These are phyloP conservation scores for Falco punctatus DNA, from an alignment of 2,113 vertebrate genomes.

Conservation along the genomic window DNA sequence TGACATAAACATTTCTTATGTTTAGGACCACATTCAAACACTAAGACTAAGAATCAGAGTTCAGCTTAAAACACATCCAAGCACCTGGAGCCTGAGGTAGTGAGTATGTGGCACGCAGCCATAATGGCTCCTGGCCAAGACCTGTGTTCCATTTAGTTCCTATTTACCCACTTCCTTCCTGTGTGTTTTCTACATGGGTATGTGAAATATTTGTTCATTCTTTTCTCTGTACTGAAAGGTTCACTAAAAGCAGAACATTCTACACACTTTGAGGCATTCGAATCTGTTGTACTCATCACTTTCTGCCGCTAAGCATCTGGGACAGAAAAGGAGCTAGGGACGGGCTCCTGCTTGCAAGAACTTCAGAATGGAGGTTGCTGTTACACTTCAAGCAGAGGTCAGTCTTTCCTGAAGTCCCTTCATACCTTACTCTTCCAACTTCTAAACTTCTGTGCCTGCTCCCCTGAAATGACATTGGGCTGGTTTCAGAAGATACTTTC, in stretches of 20 bases:
- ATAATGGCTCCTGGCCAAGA: not conserved
- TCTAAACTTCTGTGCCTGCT: not conserved
- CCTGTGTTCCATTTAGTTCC: not conserved
- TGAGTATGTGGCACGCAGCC: not conserved
- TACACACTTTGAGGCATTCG: not conserved
- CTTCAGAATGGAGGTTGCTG: not conserved
- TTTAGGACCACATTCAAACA: not conserved
- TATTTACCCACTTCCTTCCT: not conserved
- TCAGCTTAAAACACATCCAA: not conserved
- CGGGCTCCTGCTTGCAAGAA: not conserved
- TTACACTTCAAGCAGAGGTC: not conserved
- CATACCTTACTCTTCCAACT: not conserved
- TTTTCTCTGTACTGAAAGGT: not conserved
- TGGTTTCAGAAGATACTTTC: not conserved
- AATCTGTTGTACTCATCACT: not conserved
- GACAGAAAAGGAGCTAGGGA: not conserved
- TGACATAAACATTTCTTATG: not conserved
- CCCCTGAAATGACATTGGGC: not conserved
- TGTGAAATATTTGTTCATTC: not conserved
- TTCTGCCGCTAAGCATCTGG: not conserved
- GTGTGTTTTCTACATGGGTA: not conserved
- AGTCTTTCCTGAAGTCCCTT: not conserved
- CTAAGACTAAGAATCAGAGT: not conserved
- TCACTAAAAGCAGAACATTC: not conserved
- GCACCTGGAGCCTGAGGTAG: not conserved